phyloP scores from a whole-genome alignment of 2,113 vertebrate species.

The Leucopsar rothschildi region DNA sequence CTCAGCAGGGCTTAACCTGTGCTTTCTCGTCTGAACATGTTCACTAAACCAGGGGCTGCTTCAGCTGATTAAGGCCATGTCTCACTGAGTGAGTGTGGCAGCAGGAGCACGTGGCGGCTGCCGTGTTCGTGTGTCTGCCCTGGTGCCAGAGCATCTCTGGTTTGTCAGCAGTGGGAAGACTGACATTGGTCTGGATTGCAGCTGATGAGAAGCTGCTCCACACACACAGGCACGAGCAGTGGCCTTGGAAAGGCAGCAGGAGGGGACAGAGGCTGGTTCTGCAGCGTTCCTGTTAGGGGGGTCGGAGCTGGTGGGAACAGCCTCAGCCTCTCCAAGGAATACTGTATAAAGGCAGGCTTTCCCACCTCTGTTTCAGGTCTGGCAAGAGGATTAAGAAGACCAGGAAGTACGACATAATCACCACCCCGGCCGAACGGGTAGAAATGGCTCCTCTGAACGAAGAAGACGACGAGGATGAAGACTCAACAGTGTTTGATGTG shows the following conservation, averaged over 20 bases:
- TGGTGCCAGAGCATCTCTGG: background rate
- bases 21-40: background rate
- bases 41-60: background rate
- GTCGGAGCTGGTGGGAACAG: background rate
- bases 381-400: conserved; percentile 89
- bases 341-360: background rate
- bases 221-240: background rate
- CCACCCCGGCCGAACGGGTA: conserved; percentile 89
- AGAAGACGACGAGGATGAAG: conserved; percentile 88
- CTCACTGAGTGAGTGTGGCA: background rate
- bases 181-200: background rate
- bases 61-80: background rate
- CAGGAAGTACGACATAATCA: conserved; percentile 95
- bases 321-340: background rate
- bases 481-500: conserved; percentile 92
- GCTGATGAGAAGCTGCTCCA: background rate
- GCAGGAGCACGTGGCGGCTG: background rate
- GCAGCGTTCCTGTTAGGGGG: fast-evolving
- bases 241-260: background rate
- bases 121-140: fast-evolving
- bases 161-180: background rate
- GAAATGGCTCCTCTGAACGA: conserved; percentile 97
- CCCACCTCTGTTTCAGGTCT: conserved; percentile 71
- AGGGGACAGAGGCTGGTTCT: background rate
- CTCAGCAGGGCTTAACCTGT: conserved; percentile 15